A percentile compares a stretch with the other conserved stretches of the same genome.
phyloP scores from a whole-genome alignment of 2,113 vertebrate species.

The Oostethus manadensis region DNA sequence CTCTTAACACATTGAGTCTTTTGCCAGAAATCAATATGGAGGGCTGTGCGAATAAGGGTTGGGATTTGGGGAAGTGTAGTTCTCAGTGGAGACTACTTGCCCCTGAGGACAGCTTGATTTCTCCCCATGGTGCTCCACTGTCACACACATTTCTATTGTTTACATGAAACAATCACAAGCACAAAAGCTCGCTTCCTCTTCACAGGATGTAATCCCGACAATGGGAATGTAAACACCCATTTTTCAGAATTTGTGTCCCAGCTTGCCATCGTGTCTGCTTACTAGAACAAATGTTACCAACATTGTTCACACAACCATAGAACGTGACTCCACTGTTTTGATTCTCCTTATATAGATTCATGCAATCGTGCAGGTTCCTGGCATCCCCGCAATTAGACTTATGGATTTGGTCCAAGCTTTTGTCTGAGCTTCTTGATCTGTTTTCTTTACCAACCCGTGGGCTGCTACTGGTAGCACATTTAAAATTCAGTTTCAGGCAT shows the following conservation, averaged over 20 bases:
- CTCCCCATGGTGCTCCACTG: not conserved
- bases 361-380: slow-evolving; percentile 13
- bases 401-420: slow-evolving; percentile 7
- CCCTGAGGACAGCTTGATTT: not conserved
- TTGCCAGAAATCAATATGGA: slow-evolving; percentile 5
- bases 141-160: not conserved
- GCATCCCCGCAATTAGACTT: slow-evolving; percentile 12
- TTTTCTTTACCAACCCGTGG: slow-evolving; percentile 12
- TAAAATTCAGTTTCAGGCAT: slow-evolving; percentile 21
- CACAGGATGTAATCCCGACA: slow-evolving; percentile 3
- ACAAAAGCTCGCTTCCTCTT: slow-evolving; percentile 11
- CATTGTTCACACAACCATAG: slow-evolving; percentile 7
- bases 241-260: slow-evolving; percentile 5
- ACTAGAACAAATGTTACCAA: not conserved
- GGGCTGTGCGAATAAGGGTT: not conserved
- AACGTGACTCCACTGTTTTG: not conserved
- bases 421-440: slow-evolving; percentile 17
- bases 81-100: not conserved
- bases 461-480: slow-evolving; percentile 17
- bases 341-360: not conserved
- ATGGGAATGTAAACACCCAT: slow-evolving; percentile 7
- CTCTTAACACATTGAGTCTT: not conserved
- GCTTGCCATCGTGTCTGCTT: not conserved
- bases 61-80: not conserved
- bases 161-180: slow-evolving; percentile 2